Conservation (phyloP, 2,797 vertebrate species). For the Manis crassicaudata region DNA sequence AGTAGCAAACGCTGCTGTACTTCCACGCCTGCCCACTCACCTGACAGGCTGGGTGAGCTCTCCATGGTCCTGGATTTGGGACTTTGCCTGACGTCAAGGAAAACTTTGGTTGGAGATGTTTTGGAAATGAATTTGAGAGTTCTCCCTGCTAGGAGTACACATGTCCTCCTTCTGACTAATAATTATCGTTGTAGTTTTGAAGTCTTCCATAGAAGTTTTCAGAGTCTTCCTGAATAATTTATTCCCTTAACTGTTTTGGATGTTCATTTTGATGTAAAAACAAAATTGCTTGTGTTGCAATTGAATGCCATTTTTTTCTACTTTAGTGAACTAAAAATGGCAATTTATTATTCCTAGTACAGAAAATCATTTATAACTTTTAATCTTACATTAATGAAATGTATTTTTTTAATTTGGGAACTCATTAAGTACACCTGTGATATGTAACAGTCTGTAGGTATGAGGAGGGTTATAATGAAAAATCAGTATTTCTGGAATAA, state of each 20-base stretch:
- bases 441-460: background rate
- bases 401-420: background rate
- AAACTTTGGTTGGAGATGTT: constrained; percentile 10
- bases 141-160: background rate
- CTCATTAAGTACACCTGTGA: background rate
- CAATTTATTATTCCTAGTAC: background rate
- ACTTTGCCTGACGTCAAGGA: background rate
- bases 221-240: background rate
- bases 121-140: constrained; percentile 34
- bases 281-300: constrained; percentile 12
- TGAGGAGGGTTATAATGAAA: background rate
- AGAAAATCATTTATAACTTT: background rate
- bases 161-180: background rate
- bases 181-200: constrained; percentile 8
- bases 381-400: constrained; percentile 23
- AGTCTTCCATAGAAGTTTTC: background rate
- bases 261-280: constrained; percentile 26
- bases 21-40: background rate
- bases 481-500: background rate
- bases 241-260: background rate
- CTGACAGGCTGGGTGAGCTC: constrained; percentile 3
- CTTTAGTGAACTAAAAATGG: background rate
- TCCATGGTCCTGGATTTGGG: constrained; percentile 72
- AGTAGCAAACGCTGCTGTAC: too few species aligned
- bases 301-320: constrained; percentile 2